phyloP scores from a whole-genome alignment of 2,888 invertebrate species.

The Drosophila anomelani region DNA sequence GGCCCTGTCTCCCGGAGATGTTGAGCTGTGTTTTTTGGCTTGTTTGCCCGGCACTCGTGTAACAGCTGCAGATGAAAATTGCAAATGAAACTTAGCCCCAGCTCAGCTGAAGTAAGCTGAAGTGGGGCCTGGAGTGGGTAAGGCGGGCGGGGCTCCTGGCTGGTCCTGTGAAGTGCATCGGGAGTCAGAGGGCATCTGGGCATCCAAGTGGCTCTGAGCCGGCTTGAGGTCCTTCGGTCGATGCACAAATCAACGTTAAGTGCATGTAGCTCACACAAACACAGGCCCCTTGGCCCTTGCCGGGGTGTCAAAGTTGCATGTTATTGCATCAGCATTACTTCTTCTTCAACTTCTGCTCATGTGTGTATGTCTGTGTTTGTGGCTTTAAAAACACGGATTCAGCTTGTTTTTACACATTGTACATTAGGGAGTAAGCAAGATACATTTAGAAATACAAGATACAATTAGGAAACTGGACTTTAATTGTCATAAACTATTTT shows the following conservation, averaged over 20 bases:
- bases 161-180: constrained; percentile 31
- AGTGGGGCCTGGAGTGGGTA: constrained; percentile 11
- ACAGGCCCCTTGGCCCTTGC: constrained; percentile 40
- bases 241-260: constrained; percentile 78
- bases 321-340: constrained; percentile 76
- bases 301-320: constrained; percentile 74
- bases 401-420: constrained; percentile 6
- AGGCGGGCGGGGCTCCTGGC: constrained; percentile 18
- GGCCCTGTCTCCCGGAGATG: constrained; percentile 14
- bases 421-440: constrained; percentile 7
- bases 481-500: neutral
- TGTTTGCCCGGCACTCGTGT: constrained; percentile 56
- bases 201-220: constrained; percentile 39
- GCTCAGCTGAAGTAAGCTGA: constrained; percentile 41
- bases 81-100: constrained; percentile 73
- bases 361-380: neutral
- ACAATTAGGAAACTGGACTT: constrained; percentile 1
- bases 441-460: neutral
- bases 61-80: constrained; percentile 78
- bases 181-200: constrained; percentile 22
- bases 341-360: constrained; percentile 22
- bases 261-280: constrained; percentile 61
- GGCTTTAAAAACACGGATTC: constrained; percentile 3
- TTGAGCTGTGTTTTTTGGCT: constrained; percentile 34
- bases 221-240: constrained; percentile 47